phyloP scores from a whole-genome alignment of 1,140 invertebrate genomes.

The Bacillus rossius region DNA sequence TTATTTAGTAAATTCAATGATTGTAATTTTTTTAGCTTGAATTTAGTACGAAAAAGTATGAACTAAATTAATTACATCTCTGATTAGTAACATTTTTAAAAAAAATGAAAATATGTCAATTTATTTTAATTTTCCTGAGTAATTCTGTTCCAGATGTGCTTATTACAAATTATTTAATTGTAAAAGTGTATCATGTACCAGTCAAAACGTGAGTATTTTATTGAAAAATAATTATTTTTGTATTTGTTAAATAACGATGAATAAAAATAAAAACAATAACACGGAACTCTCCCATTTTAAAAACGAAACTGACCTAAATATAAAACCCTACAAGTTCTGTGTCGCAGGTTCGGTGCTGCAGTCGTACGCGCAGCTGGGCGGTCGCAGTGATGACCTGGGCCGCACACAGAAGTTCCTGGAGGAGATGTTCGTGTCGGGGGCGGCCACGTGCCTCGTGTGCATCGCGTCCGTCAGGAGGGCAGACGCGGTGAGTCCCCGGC shows the following conservation, averaged over 20 bases:
- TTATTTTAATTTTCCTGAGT: not conserved
- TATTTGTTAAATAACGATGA: not conserved
- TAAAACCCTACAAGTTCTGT: too few species aligned
- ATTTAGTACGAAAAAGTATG: too few species aligned
- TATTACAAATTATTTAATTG: too few species aligned
- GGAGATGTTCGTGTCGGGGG: conserved; percentile 67
- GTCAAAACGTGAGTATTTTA: not conserved
- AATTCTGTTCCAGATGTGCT: too few species aligned
- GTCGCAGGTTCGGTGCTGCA: conserved; percentile 38
- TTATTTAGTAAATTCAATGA: too few species aligned
- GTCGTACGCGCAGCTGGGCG: conserved; percentile 41
- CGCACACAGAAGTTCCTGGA: conserved; percentile 65
- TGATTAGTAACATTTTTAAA: not conserved
- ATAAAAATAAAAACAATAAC: not conserved
- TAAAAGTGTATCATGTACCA: too few species aligned
- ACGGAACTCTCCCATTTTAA: too few species aligned
- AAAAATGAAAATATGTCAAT: not conserved
- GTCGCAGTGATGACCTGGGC: conserved; percentile 43
- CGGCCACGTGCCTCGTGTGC: conserved; percentile 85
- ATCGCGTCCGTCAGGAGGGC: conserved; percentile 80
- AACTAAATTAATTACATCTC: too few species aligned
- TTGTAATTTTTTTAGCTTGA: too few species aligned
- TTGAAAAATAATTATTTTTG: not conserved
- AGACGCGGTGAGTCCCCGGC: conserved; percentile 62
- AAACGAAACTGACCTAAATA: too few species aligned